These are phyloP conservation scores for Eupithecia tripunctaria DNA, from an alignment of 2,888 invertebrate species.

Conservation along the genomic window DNA sequence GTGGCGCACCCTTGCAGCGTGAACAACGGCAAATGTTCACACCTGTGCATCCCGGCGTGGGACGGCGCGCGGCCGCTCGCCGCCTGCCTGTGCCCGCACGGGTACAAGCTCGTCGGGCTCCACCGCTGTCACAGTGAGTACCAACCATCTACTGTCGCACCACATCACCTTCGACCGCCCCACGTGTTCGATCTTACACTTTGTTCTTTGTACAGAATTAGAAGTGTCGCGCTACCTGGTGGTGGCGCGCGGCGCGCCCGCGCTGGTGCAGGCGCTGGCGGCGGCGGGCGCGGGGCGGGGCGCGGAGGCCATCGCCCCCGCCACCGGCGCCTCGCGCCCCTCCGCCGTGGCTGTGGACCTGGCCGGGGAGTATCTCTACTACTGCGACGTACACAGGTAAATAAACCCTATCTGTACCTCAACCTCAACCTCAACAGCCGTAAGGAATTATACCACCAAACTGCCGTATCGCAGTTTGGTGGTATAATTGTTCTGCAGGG, in stretches of 20 bases:
- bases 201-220: conserved; percentile 68
- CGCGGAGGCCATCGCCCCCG: conserved; percentile 89
- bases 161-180: no score
- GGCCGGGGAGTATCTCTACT: conserved; percentile 85
- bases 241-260: conserved; percentile 82
- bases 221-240: conserved; percentile 86
- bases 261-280: conserved; percentile 88
- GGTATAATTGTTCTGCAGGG: no score
- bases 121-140: conserved; percentile 86
- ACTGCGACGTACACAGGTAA: conserved; percentile 80
- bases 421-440: no score
- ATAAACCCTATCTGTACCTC: conserved; percentile 27
- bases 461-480: no score
- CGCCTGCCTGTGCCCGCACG: conserved; percentile 89
- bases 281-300: conserved; percentile 60
- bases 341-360: conserved; percentile 89
- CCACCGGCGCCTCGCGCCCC: conserved; percentile 87
- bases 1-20: conserved; percentile 87
- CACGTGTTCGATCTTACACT: no score
- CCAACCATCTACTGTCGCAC: no score
- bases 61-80: conserved; percentile 70
- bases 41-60: conserved; percentile 89
- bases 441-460: no score
- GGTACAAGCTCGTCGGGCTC: conserved; percentile 85
- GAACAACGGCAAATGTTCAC: conserved; percentile 88